Evolutionary conservation across 1,140 invertebrate genomes (phyloP).

Genomic region (Littorina saxatilis): DNA sequence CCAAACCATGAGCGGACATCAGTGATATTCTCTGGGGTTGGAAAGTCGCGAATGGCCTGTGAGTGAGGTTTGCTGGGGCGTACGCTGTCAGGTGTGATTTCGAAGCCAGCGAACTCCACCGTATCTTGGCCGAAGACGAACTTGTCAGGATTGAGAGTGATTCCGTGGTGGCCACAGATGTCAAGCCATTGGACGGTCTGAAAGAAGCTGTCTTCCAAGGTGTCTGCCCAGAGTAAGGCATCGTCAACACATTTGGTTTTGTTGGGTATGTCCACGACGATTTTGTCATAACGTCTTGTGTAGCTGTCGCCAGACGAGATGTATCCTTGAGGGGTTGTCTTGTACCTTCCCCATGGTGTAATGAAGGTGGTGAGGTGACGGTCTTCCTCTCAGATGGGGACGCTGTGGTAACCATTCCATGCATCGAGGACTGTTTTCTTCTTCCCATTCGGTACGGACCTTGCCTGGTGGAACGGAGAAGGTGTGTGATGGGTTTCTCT

Average conservation of each 20-base stretch:
- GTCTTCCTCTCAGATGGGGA: too few relatives aligned
- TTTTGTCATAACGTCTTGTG: conserved; percentile 48
- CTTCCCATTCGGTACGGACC: conserved; percentile 43
- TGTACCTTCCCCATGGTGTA: too few relatives aligned
- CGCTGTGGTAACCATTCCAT: too few relatives aligned
- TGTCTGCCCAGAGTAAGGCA: conserved; percentile 43
- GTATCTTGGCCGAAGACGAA: conserved; percentile 51
- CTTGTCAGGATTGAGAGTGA: conserved; percentile 65
- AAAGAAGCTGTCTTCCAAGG: conserved; percentile 46
- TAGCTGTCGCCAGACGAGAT: conserved; percentile 52
- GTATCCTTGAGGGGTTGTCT: conserved; percentile 44
- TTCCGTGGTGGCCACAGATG: conserved; percentile 52
- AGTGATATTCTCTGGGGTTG: conserved; percentile 45
- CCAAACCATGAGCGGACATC: conserved; percentile 57
- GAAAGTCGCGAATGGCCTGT: conserved; percentile 49
- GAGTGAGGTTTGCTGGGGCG: conserved; percentile 41
- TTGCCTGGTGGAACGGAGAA: conserved; percentile 46
- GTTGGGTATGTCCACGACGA: too few relatives aligned
- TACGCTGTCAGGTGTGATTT: conserved; percentile 46
- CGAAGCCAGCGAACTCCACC: conserved; percentile 61
- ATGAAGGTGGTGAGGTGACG: too few relatives aligned
- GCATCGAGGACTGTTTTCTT: conserved; percentile 51
- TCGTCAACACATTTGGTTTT: conserved; percentile 62
- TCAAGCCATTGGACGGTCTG: conserved; percentile 54
- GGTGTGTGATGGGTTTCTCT: conserved; percentile 49